Evolutionary conservation across 2,888 invertebrate genomes (phyloP).

Genomic region (Drosophila pseudotakahashii): DNA sequence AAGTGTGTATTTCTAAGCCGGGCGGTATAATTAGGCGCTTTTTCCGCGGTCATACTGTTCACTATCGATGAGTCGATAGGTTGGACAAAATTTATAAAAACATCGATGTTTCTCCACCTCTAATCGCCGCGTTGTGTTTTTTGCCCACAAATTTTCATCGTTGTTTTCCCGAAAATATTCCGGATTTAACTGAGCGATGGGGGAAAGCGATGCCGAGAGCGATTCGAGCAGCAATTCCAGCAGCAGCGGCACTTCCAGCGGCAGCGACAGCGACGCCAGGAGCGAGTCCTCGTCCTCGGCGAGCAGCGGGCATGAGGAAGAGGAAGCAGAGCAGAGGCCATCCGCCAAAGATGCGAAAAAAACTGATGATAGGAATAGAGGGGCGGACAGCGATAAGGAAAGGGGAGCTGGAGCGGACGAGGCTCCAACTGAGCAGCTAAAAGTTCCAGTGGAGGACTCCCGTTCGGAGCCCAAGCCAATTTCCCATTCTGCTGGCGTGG

Average conservation of each 20-base stretch:
- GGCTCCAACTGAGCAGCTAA: neutral
- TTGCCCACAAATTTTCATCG: constrained; percentile 51
- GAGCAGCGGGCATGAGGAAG: constrained; percentile 15
- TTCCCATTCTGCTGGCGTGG: constrained; percentile 37
- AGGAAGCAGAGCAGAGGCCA: constrained; percentile 8
- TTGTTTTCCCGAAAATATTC: constrained; percentile 9
- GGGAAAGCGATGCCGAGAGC: constrained; percentile 69
- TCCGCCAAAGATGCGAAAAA: constrained; percentile 5
- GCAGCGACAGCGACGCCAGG: constrained; percentile 42
- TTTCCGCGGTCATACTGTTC: too few species aligned
- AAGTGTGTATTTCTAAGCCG: too few species aligned
- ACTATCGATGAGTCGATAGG: too few species aligned
- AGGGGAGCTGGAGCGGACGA: neutral
- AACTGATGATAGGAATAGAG: neutral
- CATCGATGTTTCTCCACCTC: too few species aligned
- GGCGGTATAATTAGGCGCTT: too few species aligned
- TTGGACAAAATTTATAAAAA: too few species aligned
- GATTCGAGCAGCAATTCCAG: constrained; percentile 56
- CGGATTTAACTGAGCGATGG: constrained; percentile 52
- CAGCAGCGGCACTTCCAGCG: constrained; percentile 53
- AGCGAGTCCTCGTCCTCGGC: constrained; percentile 31
- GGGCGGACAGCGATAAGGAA: neutral
- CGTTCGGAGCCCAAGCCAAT: neutral
- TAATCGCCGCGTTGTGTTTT: constrained; percentile 51
- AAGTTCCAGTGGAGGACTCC: neutral